Evolutionary conservation across 64 coral and sea anemone genomes (phyloP), one percentile per base, ranked within the genome.

Genomic region (Montipora efflorescens): DNA sequence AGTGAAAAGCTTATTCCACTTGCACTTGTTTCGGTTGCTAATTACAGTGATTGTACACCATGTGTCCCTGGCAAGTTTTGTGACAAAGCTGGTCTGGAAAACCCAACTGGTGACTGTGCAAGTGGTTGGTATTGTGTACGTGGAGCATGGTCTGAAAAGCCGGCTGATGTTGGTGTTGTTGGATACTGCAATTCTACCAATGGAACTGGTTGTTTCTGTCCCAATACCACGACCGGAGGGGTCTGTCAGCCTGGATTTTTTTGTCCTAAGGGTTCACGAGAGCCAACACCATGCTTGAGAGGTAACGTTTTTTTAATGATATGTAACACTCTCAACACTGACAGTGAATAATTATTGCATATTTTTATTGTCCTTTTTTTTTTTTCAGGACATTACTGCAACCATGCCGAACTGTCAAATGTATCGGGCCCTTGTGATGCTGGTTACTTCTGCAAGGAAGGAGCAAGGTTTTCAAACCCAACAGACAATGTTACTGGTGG

Each of bases 51-150:
- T 45, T 99, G 98, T 22, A 92, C 96, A 23, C 92, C 95, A 74
- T 99, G 98, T 78, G 90, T 79, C 11, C 98, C 90, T n/a, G 98
- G 98, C 28, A 91, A 96, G 49, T 96, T 92, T 62, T 99, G 98
- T 71, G 94, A 87, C 57, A 87, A 23, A 44, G 89, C 92, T n/a
- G 98, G 98, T 55, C 89, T 92, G 7, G 92, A 91, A 43, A 14
- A 79, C 46, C 92, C 98, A 14, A 82, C 83, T 59, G 98, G 92
- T 0, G 72, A 89, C 46, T 99, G 98, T 84, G 89, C 88, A 12
- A 87, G 94, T 7, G 98, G 98, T 21, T 99, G 88, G 87, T 96
- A 96, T 79, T 99, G 98, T 44, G 85, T 96, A 76, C 95, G 86
- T 55, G 98, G 92, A 10, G 90, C 98, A 7, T 92, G 79, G 80